A percentile compares a stretch with the other conserved stretches of the same genome.
phyloP scores from a whole-genome alignment of 2,113 vertebrate genomes.

The Charadrius vociferus region DNA sequence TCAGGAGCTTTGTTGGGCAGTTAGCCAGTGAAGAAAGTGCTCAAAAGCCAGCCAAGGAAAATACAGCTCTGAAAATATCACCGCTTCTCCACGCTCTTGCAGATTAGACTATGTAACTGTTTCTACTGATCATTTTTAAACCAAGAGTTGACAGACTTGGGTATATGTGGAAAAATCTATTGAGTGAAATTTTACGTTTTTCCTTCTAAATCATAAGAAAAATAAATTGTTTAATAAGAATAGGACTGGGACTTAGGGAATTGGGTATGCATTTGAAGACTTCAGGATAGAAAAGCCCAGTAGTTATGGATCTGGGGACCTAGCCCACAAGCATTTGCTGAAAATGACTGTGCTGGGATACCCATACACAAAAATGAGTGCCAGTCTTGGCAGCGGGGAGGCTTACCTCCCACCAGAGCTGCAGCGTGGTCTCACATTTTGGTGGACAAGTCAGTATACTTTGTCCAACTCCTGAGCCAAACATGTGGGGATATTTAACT shows the following conservation, averaged over 20 bases:
- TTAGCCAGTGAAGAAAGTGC: slow-evolving; percentile 4
- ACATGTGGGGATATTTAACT: neutral
- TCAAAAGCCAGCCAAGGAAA: slow-evolving; percentile 42
- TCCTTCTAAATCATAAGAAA: neutral
- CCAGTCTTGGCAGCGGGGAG: neutral
- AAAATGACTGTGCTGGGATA: neutral
- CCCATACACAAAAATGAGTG: neutral
- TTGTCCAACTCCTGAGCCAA: neutral
- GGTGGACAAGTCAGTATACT: neutral
- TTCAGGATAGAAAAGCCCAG: neutral
- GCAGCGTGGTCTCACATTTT: neutral
- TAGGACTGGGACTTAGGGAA: neutral
- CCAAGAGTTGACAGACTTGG: neutral
- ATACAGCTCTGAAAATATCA: neutral
- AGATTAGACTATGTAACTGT: neutral
- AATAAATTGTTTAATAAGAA: neutral
- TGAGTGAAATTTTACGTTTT: neutral
- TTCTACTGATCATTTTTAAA: neutral
- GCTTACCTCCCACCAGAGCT: neutral
- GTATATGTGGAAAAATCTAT: neutral
- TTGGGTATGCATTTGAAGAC: neutral
- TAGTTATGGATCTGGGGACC: neutral
- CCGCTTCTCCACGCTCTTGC: neutral
- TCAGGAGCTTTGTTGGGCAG: neutral
- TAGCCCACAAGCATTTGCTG: neutral